Evolutionary conservation across 2,797 vertebrate species (phyloP), one percentile per base, ranked within the genome.

Genomic region (Antrozous pallidus): DNA sequence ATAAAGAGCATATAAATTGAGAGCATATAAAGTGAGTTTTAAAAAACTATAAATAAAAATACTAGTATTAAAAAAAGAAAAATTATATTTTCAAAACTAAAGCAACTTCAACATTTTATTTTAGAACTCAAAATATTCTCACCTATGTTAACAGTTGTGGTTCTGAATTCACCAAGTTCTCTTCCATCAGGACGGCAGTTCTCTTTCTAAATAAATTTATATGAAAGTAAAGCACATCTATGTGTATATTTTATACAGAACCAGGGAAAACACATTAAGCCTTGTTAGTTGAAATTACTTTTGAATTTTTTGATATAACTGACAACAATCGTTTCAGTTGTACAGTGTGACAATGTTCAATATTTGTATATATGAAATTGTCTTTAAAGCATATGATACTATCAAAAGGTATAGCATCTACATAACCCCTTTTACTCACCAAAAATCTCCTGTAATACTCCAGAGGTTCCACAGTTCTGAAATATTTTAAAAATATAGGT

Each of bases 361-460:
- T 26, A 82, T 47, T 70, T 61, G 51, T 26, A 73, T 51, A 61
- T 63, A 51, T 70, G 16, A 73, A 61, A 45, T 17, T 91, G 36
- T 75, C 83, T 82, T 73, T 54, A 90, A 58, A 47, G 16, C 77
- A 83, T 45, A 75, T 51, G 49, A 51, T 28, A 47, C 9, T 85
- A 87, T 45, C 28, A 69, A 67, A 94, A 91, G 18, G 4, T 10
- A 28, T 42, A 69, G 77, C 2, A 33, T 3, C 18, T 73, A 74
- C 2, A 56, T 61, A 95, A 31, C 45, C 87, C 61, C 17, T 9
- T 95, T 81, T 88, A 98, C 99, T 98, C 80, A 99, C 99, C 98
- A 99, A 97, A 98, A 99, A 99, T 83, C 99, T 99, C 93, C 99
- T 98, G 98, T 99, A 99, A 96, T 99, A 99, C 94, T 99, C 99